Base-by-base conservation (phyloP, 1,140 invertebrate species). In the Cylas formicarius region DNA sequence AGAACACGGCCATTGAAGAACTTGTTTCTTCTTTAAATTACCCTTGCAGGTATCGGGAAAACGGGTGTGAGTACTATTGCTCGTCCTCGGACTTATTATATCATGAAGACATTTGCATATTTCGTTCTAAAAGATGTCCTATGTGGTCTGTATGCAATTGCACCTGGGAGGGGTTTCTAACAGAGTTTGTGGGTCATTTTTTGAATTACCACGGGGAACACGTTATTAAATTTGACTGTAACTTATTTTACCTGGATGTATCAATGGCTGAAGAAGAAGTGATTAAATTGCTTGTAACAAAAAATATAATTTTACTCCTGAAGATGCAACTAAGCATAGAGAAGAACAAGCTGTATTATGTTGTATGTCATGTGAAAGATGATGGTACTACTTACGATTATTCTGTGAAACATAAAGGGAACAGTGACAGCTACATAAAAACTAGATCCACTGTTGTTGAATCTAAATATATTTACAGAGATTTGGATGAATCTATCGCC, bases 331-430 rank as follows among this genome's bases (percentile, higher is more conserved):
- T 26, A 34, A 43, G 43, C 37, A 20, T 42, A 22, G 21, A 33
- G 18, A 37, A 37, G 23, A 51, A 52, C n/a, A 45, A 46, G 31
- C 24, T 57, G 14, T 26, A 41, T 18, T 55, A 57, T 21, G 40
- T 52, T 23, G 28, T 57, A 10, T 57, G 49, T 34, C 50, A 44
- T 45, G 40, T 55, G 10, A 55, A 50, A 45, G 49, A 52, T 26
- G 40, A 48, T 9, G 33, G 21, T 29, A 43, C 34, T 28, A 42
- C 35, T 40, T 48, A 46, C 49, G 40, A 53, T 29, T 56, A 53
- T 39, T 42, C 43, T 20, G 52, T 56, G 7, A 56, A 56, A 33
- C 54, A 56, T 36, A 45, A 50, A n/a, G 54, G 52, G 16, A 32
- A 34, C 21, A 56, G 44, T 40, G 34, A 48, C 3, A 54, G 47